A percentile compares a stretch with the other conserved stretches of the same genome.
These are phyloP conservation scores for Cephalopholis sonnerati DNA, from an alignment of 2,113 vertebrate genomes.

Conservation along the genomic window DNA sequence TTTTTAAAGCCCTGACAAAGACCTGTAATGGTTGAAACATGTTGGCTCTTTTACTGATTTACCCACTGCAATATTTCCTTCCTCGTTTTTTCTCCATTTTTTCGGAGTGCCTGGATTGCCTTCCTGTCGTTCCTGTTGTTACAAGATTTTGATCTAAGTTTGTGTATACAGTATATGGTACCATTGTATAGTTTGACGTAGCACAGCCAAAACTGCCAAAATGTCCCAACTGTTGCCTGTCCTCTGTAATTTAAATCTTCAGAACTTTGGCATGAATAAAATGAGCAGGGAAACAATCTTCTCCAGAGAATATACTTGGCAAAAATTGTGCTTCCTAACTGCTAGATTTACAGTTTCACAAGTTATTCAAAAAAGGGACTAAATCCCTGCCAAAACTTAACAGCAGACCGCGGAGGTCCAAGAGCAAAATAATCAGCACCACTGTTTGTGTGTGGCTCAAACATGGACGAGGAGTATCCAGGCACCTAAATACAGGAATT, in stretches of 20 bases:
- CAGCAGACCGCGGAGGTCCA: neutral
- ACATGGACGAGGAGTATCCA: neutral
- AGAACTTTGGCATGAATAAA: neutral
- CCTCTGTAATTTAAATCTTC: neutral
- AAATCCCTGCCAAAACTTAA: too few species aligned
- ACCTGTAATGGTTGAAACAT: too few species aligned
- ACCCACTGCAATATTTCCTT: too few species aligned
- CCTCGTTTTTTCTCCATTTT: too few species aligned
- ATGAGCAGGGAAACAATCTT: neutral
- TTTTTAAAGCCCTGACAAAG: too few species aligned
- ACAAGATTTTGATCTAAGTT: too few species aligned
- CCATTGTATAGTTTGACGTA: too few species aligned
- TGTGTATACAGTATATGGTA: too few species aligned
- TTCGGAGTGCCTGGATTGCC: too few species aligned
- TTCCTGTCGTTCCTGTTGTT: too few species aligned
- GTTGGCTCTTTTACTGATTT: too few species aligned
- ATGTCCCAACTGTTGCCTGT: neutral
- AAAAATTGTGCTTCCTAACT: neutral
- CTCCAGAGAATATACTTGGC: neutral
- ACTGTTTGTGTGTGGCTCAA: neutral
- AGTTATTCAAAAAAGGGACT: neutral
- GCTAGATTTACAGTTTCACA: neutral
- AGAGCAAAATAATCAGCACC: neutral
- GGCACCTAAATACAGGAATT: neutral
- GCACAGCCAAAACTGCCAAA: too few species aligned